Evolutionary conservation across 2,888 invertebrate genomes (phyloP), one percentile per base, ranked within the genome.

Genomic region (Euproctis similis): DNA sequence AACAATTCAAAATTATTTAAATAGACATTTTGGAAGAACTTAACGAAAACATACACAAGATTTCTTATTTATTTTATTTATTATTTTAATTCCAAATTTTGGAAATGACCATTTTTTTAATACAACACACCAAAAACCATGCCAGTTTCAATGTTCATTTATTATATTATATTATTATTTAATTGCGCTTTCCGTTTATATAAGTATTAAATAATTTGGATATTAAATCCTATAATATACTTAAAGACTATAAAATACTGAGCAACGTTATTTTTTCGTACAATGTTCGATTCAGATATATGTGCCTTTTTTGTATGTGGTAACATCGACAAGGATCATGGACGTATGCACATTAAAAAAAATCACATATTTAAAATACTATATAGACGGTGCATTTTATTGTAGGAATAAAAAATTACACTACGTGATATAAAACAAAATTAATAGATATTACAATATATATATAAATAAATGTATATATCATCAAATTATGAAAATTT

Each of bases 191-290:
- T 54, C 47, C 39, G 44, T 65, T 61, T 58, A 45, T 59, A 49
- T 66, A 70, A n/a, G n/a, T n/a, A n/a, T n/a, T 76, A 75, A 74
- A 75, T 77, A 75, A 71, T 68, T 72, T 75, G 58, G 64, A 69
- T 68, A 61, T 56, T 59, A 66, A 59, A 62, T 69, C 59, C 66
- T n/a, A 57, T 65, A 66, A 60, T 72, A 69, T 62, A 60, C 80
- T 75, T 81, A 80, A 54, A 64, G 64, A 78, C 81, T 80, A 72
- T 71, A 78, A 81, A 82, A 82, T 82, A 82, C 81, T 82, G 81
- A 82, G 81, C 81, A 82, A 81, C 62, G 61, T 76, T 65, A 63
- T 69, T 76, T n/a, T n/a, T 76, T 63, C 64, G 63, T 69, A 71
- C 69, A 67, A 60, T 64, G 61, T 64, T 60, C 69, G 51, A 46